Base-by-base conservation (phyloP, 2,888 invertebrate genomes). In the Azorinus chamasolen region DNA sequence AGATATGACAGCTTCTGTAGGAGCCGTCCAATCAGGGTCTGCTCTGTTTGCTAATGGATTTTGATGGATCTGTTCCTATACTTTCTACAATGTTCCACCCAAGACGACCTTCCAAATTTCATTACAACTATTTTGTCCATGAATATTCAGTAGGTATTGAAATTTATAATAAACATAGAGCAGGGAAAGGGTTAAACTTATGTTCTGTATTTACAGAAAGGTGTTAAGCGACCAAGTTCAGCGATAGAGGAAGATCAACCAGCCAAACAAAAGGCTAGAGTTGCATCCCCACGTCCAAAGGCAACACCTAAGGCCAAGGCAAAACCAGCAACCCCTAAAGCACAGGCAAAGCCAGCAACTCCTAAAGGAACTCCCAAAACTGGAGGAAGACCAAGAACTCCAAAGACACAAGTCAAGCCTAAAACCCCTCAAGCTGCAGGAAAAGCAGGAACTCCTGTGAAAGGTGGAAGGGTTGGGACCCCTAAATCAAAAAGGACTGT, bases 211-310 rank as follows among this genome's bases (percentile, higher is more conserved):
- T 32, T 32, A 53, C 66, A 82, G 82, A 73, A 57, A 50, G 78
- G 48, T n/a, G 53, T 66, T 4, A 84, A 84, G 57, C 77, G 82
- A 50, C 71, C 69, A 27, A 73, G 64, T 46, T 54, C 61, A n/a
- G 82, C 54, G 46, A 46, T 51, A 43, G 59, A 41, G n/a, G 22
- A 27, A 24, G 53, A 48, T 58, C 39, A 50, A n/a, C 53, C 37
- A 37, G 43, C 57, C 27, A 71, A 66, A 55, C 22, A 16, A 27
- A 75, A 64, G 25, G 39, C 48, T 27, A 41, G 25, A 14, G 53
- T 27, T 37, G 25, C 50, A 20, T 10, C 53, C 6, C 3, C 3
- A 22, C 2, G 48, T 18, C 43, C 43, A 10, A 24, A 57, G n/a
- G 45, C 51, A n/a, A 62, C 48, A 41, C 55, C 54, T 37, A 61